These are phyloP conservation scores for Phylloscopus whistleri DNA, from an alignment of 2,113 vertebrate genomes.

Conservation along the genomic window DNA sequence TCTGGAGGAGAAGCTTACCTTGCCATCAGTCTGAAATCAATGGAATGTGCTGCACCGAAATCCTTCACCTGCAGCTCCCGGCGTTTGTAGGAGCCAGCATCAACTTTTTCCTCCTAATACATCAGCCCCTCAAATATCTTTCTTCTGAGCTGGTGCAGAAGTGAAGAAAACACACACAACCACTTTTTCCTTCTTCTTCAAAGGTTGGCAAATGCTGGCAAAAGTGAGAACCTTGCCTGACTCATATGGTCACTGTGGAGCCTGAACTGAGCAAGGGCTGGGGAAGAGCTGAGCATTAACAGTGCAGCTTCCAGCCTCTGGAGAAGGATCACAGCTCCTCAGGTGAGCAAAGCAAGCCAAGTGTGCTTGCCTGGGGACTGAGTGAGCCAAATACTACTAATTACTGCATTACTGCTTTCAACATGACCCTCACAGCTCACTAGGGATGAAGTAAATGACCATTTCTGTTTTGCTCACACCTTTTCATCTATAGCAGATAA, in stretches of 20 bases:
- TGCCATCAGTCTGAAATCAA: background rate
- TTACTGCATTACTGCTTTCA: background rate
- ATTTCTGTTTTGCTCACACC: background rate
- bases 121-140: background rate
- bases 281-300: background rate
- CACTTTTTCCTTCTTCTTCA: background rate
- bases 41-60: rapidly evolving
- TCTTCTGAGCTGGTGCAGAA: background rate
- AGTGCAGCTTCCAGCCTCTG: background rate
- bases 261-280: background rate
- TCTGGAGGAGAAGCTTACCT: background rate
- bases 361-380: too few species aligned
- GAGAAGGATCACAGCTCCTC: background rate
- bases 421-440: background rate
- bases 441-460: background rate
- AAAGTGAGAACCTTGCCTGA: background rate
- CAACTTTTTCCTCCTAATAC: background rate
- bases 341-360: background rate
- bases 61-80: rapidly evolving
- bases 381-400: background rate
- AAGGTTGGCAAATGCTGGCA: rapidly evolving
- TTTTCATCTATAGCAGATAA: background rate
- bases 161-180: background rate
- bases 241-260: background rate
- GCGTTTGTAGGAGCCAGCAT: background rate